Evolutionary conservation across 1,140 invertebrate genomes (phyloP), one percentile per base, ranked within the genome.

Genomic region (Nasonia longicornis): DNA sequence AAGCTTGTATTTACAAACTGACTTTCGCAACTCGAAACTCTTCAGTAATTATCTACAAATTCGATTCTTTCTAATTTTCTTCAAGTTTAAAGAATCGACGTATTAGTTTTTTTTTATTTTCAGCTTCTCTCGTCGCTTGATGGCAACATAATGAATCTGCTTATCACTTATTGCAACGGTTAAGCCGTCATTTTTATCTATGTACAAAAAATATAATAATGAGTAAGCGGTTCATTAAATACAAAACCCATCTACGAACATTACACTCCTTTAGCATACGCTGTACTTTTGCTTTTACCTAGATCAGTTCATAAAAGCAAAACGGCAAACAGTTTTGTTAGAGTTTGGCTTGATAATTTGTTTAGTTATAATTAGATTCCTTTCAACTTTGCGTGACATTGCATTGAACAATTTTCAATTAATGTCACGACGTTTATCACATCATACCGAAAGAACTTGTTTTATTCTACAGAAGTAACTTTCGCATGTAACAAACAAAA

Each of bases 131-230:
- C 6, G 26, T 77, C 75, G 16, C 70, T 82, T 35, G 70, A 79
- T 82, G 76, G 76, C 76, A 78, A 79, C 71, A 77, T 76, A 74
- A 77, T 82, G 42, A 67, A 74, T 74, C 76, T 79, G 76, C 70
- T 82, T 82, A 81, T 81, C 75, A 72, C 69, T 81, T 77, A 75
- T 75, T 74, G 12, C 75, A 78, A 74, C 70, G 58, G 76, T 78
- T 74, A 74, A 73, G 45, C 76, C 76, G 75, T 69, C 11, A 16
- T 29, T 74, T 79, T 69, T 74, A 72, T 78, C 42, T 82, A 74
- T 82, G 75, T 82, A 82, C 81, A 82, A 79, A 82, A 81, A 78
- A 67, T 78, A 69, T 69, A 79, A 45, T 74, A 74, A 77, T 82
- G n/a, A 79, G 69, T 82, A 79, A 82, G 73, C 31, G 72, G 75